Evolutionary conservation across 2,797 vertebrate species (phyloP).

Genomic region (Brachymystax lenok): DNA sequence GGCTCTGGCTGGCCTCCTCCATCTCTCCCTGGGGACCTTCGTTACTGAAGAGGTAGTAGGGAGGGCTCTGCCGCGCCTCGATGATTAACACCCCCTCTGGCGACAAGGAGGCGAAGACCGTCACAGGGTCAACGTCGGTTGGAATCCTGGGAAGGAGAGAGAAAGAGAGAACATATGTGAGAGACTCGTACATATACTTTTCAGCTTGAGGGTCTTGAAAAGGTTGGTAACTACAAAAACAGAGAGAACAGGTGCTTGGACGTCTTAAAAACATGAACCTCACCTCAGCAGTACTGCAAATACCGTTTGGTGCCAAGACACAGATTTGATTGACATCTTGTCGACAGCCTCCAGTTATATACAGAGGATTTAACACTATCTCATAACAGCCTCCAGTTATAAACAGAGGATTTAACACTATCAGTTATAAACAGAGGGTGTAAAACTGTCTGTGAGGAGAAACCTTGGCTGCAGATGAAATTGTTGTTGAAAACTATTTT

Average conservation of each 20-base stretch:
- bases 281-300: constrained; percentile 31
- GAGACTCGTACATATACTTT: no score
- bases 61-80: constrained; percentile 92
- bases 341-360: constrained; percentile 30
- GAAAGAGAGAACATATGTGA: no score
- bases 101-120: constrained; percentile 94
- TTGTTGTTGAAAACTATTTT: constrained; percentile 29
- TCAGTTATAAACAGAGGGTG: background rate
- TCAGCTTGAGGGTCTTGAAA: no score
- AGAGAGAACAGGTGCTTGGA: constrained; percentile 29
- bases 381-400: constrained; percentile 28
- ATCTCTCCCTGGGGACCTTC: constrained; percentile 70
- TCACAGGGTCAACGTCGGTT: constrained; percentile 88
- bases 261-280: constrained; percentile 7
- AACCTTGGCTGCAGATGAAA: constrained; percentile 21
- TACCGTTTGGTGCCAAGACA: constrained; percentile 19
- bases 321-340: constrained; percentile 33
- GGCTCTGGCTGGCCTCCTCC: constrained; percentile 25
- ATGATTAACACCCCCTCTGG: constrained; percentile 98
- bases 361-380: constrained; percentile 3
- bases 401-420: constrained; percentile 9
- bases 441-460: background rate
- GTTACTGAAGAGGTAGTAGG: constrained; percentile 87
- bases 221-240: background rate
- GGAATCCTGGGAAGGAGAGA: constrained; percentile 81